phyloP scores from a whole-genome alignment of 2,113 vertebrate species.

The Hemiprocne comata region DNA sequence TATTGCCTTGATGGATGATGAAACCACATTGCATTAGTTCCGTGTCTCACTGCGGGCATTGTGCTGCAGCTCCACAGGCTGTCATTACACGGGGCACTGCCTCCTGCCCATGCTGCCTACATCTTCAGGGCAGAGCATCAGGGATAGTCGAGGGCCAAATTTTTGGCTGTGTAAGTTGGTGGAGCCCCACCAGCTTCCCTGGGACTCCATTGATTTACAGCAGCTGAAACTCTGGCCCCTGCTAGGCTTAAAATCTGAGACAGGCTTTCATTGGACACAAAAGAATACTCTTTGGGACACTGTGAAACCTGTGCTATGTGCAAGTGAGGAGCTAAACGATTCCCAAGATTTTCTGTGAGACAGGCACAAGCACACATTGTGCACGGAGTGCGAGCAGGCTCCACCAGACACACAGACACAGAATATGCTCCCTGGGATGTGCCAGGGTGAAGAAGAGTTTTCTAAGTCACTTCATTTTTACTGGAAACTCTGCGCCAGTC shows the following conservation, averaged over 20 bases:
- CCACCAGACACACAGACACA: conserved; percentile 1
- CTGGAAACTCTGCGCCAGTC: background rate
- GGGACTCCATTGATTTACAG: background rate
- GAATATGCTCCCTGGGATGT: background rate
- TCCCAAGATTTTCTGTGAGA: conserved; percentile 25
- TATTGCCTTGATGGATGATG: background rate
- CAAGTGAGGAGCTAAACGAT: background rate
- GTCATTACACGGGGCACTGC: background rate
- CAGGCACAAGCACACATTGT: background rate
- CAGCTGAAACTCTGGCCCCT: background rate
- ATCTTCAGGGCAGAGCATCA: background rate
- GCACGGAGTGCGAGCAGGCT: background rate
- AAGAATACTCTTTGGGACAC: conserved; percentile 47
- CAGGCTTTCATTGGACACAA: conserved; percentile 51
- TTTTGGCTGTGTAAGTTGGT: background rate
- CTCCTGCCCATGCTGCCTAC: background rate
- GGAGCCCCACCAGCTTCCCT: background rate
- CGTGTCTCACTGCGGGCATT: rapidly evolving
- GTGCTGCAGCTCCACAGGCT: background rate
- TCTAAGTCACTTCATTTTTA: conserved; percentile 41
- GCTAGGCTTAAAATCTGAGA: background rate
- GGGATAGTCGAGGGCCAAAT: background rate
- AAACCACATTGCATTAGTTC: background rate
- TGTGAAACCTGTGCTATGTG: conserved; percentile 11
- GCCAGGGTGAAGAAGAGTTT: background rate